These are phyloP conservation scores for Ametastegia equiseti DNA, from an alignment of 2,888 invertebrate species.

Conservation along the genomic window DNA sequence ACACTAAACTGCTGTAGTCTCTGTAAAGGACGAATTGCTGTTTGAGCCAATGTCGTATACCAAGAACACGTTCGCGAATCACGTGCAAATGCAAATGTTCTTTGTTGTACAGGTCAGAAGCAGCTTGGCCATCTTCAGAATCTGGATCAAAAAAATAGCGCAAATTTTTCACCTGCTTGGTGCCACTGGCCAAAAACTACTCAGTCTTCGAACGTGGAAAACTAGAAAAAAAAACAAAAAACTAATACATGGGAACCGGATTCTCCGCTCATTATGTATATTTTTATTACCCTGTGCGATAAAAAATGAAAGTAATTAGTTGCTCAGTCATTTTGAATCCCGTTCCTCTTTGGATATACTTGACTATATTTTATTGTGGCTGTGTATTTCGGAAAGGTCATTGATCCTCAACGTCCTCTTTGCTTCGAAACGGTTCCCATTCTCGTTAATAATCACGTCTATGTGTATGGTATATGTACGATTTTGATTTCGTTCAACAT, in stretches of 20 bases:
- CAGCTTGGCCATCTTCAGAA: not conserved
- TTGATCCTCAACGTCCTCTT: not conserved
- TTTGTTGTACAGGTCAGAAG: not conserved
- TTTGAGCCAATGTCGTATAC: constrained; percentile 65
- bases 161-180: not conserved
- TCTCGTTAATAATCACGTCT: not conserved
- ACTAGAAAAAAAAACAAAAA: not conserved
- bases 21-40: constrained; percentile 66
- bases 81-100: not conserved
- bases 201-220: not conserved
- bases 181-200: not conserved
- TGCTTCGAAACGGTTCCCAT: not conserved
- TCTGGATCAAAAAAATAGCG: constrained; percentile 1
- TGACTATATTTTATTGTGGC: not conserved
- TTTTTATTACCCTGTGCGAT: not conserved
- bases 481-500: not conserved
- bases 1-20: constrained; percentile 62
- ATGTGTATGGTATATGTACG: not conserved
- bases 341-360: not conserved
- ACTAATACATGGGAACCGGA: constrained; percentile 22
- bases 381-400: not conserved
- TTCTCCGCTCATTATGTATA: not conserved
- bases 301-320: constrained; percentile 14
- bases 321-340: not conserved
- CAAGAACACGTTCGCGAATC: constrained; percentile 58